A percentile compares a stretch with the other conserved stretches of the same genome.
Evolutionary conservation across 1,140 invertebrate genomes (phyloP).

Genomic region (Monomorium pharaonis): DNA sequence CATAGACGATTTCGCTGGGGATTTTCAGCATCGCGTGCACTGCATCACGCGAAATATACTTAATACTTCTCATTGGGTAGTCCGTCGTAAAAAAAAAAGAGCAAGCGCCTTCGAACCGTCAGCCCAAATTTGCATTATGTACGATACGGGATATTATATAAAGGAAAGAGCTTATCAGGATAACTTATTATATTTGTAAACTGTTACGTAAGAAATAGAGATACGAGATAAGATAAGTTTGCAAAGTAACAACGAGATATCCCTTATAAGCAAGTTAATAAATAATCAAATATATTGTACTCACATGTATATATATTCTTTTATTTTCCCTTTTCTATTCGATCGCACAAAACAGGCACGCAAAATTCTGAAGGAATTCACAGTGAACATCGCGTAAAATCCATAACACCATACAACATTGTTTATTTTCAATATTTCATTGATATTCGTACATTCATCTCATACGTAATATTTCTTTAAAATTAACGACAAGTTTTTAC

Average conservation of each 20-base stretch:
- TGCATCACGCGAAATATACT: constrained; percentile 24
- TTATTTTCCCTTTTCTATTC: constrained; percentile 41
- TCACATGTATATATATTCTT: constrained; percentile 17
- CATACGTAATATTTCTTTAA: constrained; percentile 29
- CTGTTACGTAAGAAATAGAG: not conserved
- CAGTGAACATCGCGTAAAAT: constrained; percentile 43
- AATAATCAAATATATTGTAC: constrained; percentile 17
- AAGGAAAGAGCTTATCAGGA: too few species aligned
- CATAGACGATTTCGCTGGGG: constrained; percentile 34
- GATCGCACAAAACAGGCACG: constrained; percentile 35
- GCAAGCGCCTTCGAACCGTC: not conserved
- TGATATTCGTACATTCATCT: constrained; percentile 55
- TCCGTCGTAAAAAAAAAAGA: not conserved
- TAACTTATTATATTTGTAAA: not conserved
- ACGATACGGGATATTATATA: not conserved
- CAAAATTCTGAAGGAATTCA: constrained; percentile 45
- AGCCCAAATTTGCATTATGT: not conserved
- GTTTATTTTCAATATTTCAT: constrained; percentile 52
- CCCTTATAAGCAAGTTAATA: not conserved
- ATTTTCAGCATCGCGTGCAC: constrained; percentile 39
- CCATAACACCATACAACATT: constrained; percentile 56
- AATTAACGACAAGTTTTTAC: constrained; percentile 38
- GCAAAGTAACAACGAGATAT: not conserved
- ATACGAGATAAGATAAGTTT: not conserved
- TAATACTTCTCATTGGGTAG: not conserved